Percentiles rank a stretch among this genome's conserved stretches.
Evolutionary conservation across 2,113 vertebrate species (phyloP).

Genomic region (Aix galericulata): DNA sequence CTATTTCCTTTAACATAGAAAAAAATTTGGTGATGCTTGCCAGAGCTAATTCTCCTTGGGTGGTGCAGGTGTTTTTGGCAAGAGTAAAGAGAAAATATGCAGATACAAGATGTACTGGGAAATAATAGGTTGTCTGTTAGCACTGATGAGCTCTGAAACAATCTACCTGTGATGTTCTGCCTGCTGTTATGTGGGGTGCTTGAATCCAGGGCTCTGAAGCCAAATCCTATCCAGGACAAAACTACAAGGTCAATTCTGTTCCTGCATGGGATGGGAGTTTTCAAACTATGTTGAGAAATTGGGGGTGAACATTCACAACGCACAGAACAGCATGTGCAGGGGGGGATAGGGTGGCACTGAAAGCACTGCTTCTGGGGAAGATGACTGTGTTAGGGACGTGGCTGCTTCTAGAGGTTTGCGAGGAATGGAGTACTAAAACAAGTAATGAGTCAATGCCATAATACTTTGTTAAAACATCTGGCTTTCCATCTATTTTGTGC

Average conservation of each 20-base stretch:
- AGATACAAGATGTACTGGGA: background rate
- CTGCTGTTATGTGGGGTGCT: background rate
- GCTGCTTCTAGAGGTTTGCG: background rate
- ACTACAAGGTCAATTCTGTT: background rate
- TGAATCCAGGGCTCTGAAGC: background rate
- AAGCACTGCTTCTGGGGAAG: background rate
- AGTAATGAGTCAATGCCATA: background rate
- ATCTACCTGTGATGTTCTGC: background rate
- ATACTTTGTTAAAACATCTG: background rate
- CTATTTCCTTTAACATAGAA: background rate
- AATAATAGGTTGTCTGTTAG: constrained; percentile 8
- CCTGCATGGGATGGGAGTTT: background rate
- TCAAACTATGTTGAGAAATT: background rate
- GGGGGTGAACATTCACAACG: background rate
- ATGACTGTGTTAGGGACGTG: background rate
- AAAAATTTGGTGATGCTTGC: background rate
- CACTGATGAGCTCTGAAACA: constrained; percentile 9
- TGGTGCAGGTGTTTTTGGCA: background rate
- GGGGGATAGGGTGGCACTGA: background rate
- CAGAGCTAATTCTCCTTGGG: background rate
- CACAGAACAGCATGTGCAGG: background rate
- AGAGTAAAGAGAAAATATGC: background rate
- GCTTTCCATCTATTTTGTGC: background rate
- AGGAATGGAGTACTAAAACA: background rate
- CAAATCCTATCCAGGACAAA: background rate